Evolutionary conservation across 2,113 vertebrate species (phyloP), one percentile per base, ranked within the genome.

Genomic region (Haplochromis burtoni): DNA sequence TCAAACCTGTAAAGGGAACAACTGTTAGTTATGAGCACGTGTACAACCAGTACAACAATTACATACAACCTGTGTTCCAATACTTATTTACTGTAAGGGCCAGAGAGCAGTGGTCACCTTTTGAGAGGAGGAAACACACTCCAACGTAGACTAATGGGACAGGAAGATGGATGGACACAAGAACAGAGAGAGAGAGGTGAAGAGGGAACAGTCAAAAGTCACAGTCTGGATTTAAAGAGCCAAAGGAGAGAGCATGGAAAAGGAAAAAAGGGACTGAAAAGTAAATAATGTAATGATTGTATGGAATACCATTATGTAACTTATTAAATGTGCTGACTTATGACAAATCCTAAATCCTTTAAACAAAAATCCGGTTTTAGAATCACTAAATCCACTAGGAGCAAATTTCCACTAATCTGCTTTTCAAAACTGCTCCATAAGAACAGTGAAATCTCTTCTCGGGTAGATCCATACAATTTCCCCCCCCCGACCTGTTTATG

Each of bases 141-240:
- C 98, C 96, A 98, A 97, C 92, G 97, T 97, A 83, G 94, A 95
- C 98, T 97, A 93, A 97, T 96, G 81, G 57, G 76, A 92, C 61
- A 91, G 86, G 90, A 45, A 76, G 87, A 89, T 17, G 82, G 53
- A 89, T 1, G 16, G 73, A 96, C 10, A 96, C 61, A 81, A 86
- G 57, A 61, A 78, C 45, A 89, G 90, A 85, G 71, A 85, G 71
- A 89, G 71, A 89, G 80, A 83, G 51, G 87, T 87, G 73, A 87
- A 88, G 29, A 93, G 49, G 86, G 88, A 45, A 97, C 82, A 97
- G 96, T 97, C 95, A 98, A 82, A 87, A 57, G 82, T 78, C 80
- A 90, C 51, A 80, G 47, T 88, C 51, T 93, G 85, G 87, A 80
- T 81, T 2, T 55, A 29, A 88, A 85, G 19, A 68, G 80, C n/a